Base-by-base conservation (phyloP, 2,113 vertebrate genomes). In the Halcyon senegalensis region DNA sequence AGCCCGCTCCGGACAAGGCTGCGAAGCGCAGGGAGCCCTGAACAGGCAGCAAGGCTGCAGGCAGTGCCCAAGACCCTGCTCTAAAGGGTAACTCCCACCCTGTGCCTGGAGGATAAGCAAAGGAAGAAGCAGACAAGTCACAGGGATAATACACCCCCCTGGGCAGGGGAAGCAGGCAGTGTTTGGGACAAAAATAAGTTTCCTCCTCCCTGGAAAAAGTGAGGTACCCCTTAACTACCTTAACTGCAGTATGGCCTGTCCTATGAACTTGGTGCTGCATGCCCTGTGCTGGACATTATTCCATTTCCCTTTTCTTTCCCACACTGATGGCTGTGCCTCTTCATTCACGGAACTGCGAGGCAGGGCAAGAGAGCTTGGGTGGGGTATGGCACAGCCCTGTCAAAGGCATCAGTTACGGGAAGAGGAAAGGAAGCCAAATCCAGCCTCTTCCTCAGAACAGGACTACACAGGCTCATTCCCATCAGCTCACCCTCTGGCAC, bases 101-200 rank as follows among this genome's bases (percentile, higher is more conserved):
- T 0, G 35, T 51, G 73, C 73, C 46, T 2, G 24, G 9, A 23
- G 35, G 16, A 27, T 1, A 81, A 6, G 59, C 66, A 9, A 24
- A 48, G 13, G 19, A 56, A 84, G 27, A 10, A 17, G 23, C 60
- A 76, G 53, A 24, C 19, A 2, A 68, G 20, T 1, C 20, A 7
- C 50, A 3, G 11, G 8, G 39, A 9, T 5, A 7, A 39, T 1
- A 4, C 1, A 33, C 0, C 35, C 55, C 11, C 0, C 11, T 8
- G 23, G 18, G 8, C 1, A 1, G 13, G 24, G 73, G 46, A 55
- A 84, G 41, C 23, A 13, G 21, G 0, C 37, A 28, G 1, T 25
- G n/a, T 4, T n/a, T 13, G 64, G 56, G 35, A 16, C 35, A 56
- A 60, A 93, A 63, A 37, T 43, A 41, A 30, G 35, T 17, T 77